Evolutionary conservation across 2,888 invertebrate genomes (phyloP).

Genomic region (Coremacera marginata): DNA sequence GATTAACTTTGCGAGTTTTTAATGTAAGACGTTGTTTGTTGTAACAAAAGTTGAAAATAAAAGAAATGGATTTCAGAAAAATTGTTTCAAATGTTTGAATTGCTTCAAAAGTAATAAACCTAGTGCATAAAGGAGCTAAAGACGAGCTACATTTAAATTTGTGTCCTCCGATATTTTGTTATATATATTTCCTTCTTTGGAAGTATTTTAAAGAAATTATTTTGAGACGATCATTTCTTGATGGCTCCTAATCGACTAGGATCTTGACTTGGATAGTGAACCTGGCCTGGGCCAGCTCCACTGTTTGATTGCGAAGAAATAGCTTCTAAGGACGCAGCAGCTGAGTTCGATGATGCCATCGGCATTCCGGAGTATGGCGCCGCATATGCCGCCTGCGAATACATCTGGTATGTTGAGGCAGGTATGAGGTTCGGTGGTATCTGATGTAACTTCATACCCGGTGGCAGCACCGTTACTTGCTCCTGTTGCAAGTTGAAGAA

Average conservation of each 20-base stretch:
- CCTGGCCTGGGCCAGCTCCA: slow-evolving; percentile 71
- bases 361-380: slow-evolving; percentile 66
- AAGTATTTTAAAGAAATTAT: not conserved
- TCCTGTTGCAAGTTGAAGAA: slow-evolving; percentile 74
- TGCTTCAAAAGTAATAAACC: too few species aligned
- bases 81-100: too few species aligned
- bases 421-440: slow-evolving; percentile 67
- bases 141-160: too few species aligned
- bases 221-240: slow-evolving; percentile 58
- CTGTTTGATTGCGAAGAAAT: slow-evolving; percentile 70
- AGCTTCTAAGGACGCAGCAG: slow-evolving; percentile 52
- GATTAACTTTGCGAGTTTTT: slow-evolving; percentile 1
- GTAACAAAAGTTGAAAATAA: not conserved
- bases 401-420: slow-evolving; percentile 66
- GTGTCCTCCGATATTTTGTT: too few species aligned
- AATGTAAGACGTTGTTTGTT: not conserved
- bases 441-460: slow-evolving; percentile 69
- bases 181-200: too few species aligned
- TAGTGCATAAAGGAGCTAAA: too few species aligned
- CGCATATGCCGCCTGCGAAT: slow-evolving; percentile 66
- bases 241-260: slow-evolving; percentile 88
- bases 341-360: slow-evolving; percentile 65
- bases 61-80: slow-evolving; percentile 8
- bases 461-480: slow-evolving; percentile 67
- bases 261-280: slow-evolving; percentile 98